phyloP scores from a whole-genome alignment of 2,113 vertebrate genomes.

The Ageneiosus marmoratus region DNA sequence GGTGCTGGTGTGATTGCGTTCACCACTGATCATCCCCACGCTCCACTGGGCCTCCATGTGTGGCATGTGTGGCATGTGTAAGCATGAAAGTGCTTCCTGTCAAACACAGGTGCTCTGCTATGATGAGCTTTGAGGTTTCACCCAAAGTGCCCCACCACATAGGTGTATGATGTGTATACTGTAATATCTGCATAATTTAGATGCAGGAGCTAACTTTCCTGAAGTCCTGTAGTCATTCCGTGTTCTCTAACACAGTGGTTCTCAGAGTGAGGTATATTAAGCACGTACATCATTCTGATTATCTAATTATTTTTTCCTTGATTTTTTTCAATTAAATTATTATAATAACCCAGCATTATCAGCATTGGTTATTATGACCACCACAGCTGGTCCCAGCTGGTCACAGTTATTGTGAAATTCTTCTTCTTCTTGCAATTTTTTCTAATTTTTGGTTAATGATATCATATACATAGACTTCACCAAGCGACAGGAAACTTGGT shows the following conservation, averaged over 20 bases:
- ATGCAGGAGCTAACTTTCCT: background rate
- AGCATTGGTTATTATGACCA: background rate
- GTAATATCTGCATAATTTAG: background rate
- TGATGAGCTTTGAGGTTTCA: background rate
- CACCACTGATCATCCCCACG: conserved; percentile 18
- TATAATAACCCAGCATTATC: background rate
- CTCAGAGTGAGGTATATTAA: background rate
- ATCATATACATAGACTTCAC: too few relatives aligned
- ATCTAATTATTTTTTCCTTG: too few relatives aligned
- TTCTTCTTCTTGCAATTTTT: too few relatives aligned
- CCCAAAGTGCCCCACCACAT: background rate
- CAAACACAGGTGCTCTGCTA: background rate
- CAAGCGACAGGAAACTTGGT: too few relatives aligned
- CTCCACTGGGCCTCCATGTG: conserved; percentile 8
- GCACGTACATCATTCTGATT: too few relatives aligned
- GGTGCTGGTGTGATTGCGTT: conserved; percentile 42
- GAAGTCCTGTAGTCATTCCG: background rate
- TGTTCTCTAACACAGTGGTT: background rate
- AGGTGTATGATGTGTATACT: background rate
- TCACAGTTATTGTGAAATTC: too few relatives aligned
- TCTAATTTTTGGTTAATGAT: too few relatives aligned
- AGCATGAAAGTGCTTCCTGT: background rate
- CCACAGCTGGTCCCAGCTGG: too few relatives aligned
- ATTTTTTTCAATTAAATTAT: background rate
- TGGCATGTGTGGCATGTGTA: conserved; percentile 21